Evolutionary conservation across 2,888 invertebrate species (phyloP).

Genomic region (Arge pagana): DNA sequence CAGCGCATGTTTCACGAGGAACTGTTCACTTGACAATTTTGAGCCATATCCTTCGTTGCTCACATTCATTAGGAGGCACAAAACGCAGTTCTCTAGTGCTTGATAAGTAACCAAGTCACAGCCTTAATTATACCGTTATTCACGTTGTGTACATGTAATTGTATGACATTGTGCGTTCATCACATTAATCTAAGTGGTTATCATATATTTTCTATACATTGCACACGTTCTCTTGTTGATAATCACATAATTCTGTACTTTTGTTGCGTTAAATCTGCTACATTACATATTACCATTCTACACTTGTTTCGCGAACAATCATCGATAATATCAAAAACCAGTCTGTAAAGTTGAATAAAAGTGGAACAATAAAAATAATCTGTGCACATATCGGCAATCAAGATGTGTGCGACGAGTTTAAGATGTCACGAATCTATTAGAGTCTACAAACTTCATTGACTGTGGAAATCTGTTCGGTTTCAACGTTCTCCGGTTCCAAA

Average conservation of each 20-base stretch:
- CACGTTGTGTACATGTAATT: constrained; percentile 21
- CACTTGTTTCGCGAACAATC: constrained; percentile 14
- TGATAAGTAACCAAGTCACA: constrained; percentile 22
- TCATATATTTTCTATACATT: constrained; percentile 17
- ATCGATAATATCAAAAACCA: constrained; percentile 7
- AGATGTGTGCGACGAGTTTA: too few species aligned
- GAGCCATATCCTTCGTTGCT: constrained; percentile 13
- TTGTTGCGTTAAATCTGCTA: constrained; percentile 7
- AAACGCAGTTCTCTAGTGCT: constrained; percentile 20
- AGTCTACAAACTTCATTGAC: too few species aligned
- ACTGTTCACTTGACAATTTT: constrained; percentile 20
- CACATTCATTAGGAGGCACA: constrained; percentile 19
- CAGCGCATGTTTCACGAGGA: constrained; percentile 22
- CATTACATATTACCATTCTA: constrained; percentile 12
- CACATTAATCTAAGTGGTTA: constrained; percentile 19
- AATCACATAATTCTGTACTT: constrained; percentile 11
- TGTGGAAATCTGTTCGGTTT: too few species aligned
- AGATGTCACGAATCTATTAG: too few species aligned
- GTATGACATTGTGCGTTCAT: constrained; percentile 22
- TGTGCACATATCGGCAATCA: too few species aligned
- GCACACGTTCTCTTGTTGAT: constrained; percentile 16
- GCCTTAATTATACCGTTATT: constrained; percentile 18
- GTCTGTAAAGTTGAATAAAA: constrained; percentile 15
- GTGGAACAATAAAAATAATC: too few species aligned
- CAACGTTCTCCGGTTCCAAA: too few species aligned